Evolutionary conservation across 2,113 vertebrate genomes (phyloP), one percentile per base, ranked within the genome.

Genomic region (Hemiprocne comata): DNA sequence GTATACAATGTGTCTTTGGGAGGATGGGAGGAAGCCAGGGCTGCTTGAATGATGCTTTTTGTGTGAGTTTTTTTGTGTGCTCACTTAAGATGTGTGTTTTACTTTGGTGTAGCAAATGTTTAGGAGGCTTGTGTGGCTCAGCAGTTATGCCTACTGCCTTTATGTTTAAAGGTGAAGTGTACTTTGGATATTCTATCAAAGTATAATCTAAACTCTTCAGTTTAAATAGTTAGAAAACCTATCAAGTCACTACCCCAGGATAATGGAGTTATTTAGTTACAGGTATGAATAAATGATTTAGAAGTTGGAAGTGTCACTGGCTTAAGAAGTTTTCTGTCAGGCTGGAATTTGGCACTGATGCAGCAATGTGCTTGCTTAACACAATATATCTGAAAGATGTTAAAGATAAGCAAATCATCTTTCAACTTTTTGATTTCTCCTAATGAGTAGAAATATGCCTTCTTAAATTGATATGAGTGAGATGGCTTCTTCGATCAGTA

Each of bases 21-120:
- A 38, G 42, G 24, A 31, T 40, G 29, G 7, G 17, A 42, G 50
- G 29, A 34, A 82, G 34, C 25, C 25, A 34, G 46, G 66, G 46
- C 33, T 53, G 7, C 31, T 36, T 1, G 13, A 40, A 24, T 40
- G 31, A 66, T 79, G 40, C 2, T 62, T 34, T 54, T 79, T 25
- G 20, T 40, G 33, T 28, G 38, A 4, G 5, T 4, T 26, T 28
- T 33, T 1, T 29, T 23, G 11, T 26, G 10, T 5, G 10, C 1
- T 5, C 2, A 0, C 5, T 10, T 28, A 3, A 9, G 13, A 21
- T 46, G 46, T 7, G 1, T 2, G 26, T 50, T 53, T 29, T 3
- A 50, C 20, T 89, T 14, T 6, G 36, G 6, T 44, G 19, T 38
- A 38, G 38, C 10, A 34, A 28, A 11, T 40, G 7, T 25, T 64